phyloP scores from a whole-genome alignment of 1,140 invertebrate genomes.

The Cotesia glomerata region DNA sequence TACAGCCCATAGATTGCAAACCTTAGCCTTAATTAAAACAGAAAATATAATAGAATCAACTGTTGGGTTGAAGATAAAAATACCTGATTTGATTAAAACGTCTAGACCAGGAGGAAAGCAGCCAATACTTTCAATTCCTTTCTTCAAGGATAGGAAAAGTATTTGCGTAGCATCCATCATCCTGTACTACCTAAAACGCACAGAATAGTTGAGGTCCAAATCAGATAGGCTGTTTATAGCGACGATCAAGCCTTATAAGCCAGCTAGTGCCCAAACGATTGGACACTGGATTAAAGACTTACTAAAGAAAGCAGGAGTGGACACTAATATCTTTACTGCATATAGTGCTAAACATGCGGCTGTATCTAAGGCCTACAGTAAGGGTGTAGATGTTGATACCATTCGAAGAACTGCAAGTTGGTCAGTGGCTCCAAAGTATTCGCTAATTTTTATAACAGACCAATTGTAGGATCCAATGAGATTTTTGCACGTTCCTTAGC shows the following conservation, averaged over 20 bases:
- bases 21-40: slow-evolving; percentile 16
- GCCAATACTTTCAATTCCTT: slow-evolving; percentile 9
- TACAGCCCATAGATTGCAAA: slow-evolving; percentile 24
- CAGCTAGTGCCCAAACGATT: background rate
- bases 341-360: slow-evolving; percentile 6
- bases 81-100: slow-evolving; percentile 21
- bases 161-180: slow-evolving; percentile 18
- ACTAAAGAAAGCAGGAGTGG: slow-evolving; percentile 3
- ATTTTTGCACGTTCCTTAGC: background rate
- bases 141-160: slow-evolving; percentile 14
- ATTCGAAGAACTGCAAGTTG: slow-evolving; percentile 10
- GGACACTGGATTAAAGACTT: slow-evolving; percentile 6
- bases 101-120: slow-evolving; percentile 9
- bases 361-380: background rate
- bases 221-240: background rate
- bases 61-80: slow-evolving; percentile 9
- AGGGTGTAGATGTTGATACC: background rate
- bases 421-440: background rate
- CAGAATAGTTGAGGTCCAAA: background rate
- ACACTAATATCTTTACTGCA: background rate
- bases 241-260: background rate
- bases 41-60: background rate
- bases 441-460: slow-evolving; percentile 7
- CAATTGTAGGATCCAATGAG: background rate
- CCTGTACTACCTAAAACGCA: slow-evolving; percentile 5